A percentile compares a stretch with the other conserved stretches of the same genome.
Conservation (phyloP, 2,797 vertebrate genomes). For the Anableps anableps region DNA sequence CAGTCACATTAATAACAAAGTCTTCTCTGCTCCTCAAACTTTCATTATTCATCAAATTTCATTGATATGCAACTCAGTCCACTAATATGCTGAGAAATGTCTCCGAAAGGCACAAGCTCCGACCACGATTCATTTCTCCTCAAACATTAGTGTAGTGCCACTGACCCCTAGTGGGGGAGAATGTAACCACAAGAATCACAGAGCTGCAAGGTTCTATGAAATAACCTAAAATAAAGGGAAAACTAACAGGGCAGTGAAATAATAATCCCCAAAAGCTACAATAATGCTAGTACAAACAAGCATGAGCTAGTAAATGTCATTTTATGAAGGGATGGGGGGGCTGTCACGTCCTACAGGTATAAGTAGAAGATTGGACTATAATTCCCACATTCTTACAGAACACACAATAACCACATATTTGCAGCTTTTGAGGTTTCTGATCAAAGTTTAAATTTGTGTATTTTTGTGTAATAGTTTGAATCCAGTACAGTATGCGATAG, state of each 20-base stretch:
- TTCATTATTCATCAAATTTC: constrained; percentile 71
- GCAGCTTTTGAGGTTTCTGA: constrained; percentile 1
- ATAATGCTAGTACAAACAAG: too few relatives aligned
- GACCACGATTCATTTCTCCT: constrained; percentile 6
- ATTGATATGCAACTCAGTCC: constrained; percentile 65
- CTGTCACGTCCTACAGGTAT: neutral
- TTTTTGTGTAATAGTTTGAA: neutral
- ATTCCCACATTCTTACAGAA: neutral
- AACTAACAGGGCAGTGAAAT: neutral
- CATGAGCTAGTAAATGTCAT: neutral
- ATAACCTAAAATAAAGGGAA: neutral
- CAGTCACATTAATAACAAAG: constrained; percentile 71
- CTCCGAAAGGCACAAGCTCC: constrained; percentile 42
- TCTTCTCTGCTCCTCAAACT: constrained; percentile 48
- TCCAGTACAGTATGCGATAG: constrained; percentile 40
- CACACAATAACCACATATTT: constrained; percentile 8
- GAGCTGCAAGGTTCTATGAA: neutral
- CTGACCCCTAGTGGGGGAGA: constrained; percentile 72
- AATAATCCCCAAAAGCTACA: neutral
- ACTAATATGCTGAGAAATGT: constrained; percentile 51
- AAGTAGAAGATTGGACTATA: neutral
- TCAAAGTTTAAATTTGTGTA: neutral
- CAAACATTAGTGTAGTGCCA: constrained; percentile 50
- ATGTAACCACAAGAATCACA: constrained; percentile 3
- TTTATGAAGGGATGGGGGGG: neutral